phyloP scores from a whole-genome alignment of 2,797 vertebrate genomes.

The Poecilia velifera region DNA sequence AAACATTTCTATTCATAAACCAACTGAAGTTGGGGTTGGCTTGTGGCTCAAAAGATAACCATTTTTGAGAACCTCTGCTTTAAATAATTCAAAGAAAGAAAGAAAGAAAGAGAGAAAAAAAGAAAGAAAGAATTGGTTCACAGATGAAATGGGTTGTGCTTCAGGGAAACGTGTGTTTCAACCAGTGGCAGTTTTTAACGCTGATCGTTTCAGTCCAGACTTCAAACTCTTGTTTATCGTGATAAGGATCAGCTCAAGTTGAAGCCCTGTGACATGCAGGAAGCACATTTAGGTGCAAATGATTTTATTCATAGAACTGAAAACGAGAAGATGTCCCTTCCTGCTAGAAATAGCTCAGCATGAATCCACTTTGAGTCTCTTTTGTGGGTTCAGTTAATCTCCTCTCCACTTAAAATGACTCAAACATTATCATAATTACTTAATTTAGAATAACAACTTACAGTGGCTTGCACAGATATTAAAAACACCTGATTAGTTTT shows the following conservation, averaged over 20 bases:
- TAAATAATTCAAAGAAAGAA: background rate
- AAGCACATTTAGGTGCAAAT: conserved; percentile 56
- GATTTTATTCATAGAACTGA: conserved; percentile 66
- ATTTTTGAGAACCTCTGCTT: background rate
- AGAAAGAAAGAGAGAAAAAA: background rate
- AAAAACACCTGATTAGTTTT: background rate
- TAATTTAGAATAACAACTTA: background rate
- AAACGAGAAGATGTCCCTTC: conserved; percentile 23
- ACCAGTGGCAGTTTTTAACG: background rate
- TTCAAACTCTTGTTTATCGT: background rate
- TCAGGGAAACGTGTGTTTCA: background rate
- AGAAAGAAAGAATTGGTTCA: background rate
- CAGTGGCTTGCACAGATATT: background rate
- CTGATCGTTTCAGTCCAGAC: background rate
- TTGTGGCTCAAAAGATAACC: background rate
- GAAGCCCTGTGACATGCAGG: conserved; percentile 18
- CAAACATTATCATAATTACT: background rate
- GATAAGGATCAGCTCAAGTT: conserved; percentile 6
- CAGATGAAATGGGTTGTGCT: background rate
- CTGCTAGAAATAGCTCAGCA: conserved; percentile 7
- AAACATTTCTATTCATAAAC: background rate
- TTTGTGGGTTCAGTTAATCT: background rate
- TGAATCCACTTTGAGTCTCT: conserved; percentile 19
- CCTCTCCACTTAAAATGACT: background rate
- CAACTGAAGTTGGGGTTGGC: background rate